Evolutionary conservation across 1,140 invertebrate species (phyloP).

Genomic region (Homarus americanus): DNA sequence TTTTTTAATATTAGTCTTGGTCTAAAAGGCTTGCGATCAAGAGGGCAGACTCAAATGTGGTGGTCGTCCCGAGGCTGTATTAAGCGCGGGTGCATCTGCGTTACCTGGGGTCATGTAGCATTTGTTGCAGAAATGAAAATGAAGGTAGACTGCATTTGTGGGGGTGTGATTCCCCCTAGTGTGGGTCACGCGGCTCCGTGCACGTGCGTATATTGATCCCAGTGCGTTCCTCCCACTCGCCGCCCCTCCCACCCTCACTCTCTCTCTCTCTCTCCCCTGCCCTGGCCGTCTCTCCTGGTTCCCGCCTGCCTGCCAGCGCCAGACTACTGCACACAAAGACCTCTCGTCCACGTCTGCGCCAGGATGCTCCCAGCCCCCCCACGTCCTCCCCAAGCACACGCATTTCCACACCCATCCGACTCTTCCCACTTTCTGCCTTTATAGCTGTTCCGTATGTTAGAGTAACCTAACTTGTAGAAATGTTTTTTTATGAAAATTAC

Average conservation of each 20-base stretch:
- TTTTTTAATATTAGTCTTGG: no score
- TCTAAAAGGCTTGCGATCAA: no score
- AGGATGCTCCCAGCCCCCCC: conserved; percentile 37
- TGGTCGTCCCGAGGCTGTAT: no score
- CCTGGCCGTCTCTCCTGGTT: background rate
- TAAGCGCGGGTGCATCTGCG: no score
- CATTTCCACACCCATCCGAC: background rate
- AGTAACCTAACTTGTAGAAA: no score
- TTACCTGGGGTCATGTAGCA: no score
- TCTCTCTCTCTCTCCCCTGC: conserved; percentile 11
- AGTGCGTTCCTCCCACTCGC: conserved; percentile 46
- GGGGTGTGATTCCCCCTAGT: conserved; percentile 9
- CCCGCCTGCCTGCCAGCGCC: conserved; percentile 14
- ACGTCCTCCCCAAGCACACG: background rate
- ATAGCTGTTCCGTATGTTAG: no score
- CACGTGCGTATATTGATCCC: conserved; percentile 72
- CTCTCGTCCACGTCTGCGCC: conserved; percentile 64
- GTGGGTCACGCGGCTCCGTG: conserved; percentile 29
- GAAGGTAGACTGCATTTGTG: background rate
- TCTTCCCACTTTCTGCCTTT: no score
- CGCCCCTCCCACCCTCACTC: conserved; percentile 3
- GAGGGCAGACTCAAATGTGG: no score
- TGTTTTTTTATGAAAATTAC: no score
- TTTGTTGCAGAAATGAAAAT: no score
- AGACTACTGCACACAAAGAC: conserved; percentile 66